A percentile compares a stretch with the other conserved stretches of the same genome.
Conservation (phyloP, 23 tunicate genomes). For the Halocynthia roretzi region DNA sequence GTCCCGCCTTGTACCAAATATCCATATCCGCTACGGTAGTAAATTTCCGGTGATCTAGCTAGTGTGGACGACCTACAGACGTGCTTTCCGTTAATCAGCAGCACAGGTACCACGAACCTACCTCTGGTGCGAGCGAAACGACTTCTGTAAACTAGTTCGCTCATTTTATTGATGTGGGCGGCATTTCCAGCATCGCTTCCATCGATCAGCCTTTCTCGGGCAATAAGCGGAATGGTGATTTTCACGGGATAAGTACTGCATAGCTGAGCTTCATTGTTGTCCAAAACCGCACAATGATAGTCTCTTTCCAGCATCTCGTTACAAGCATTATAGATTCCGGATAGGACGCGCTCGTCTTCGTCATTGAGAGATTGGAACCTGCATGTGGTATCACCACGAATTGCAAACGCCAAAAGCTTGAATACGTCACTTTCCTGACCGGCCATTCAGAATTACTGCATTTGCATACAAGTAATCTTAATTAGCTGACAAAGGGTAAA, state of each 20-base stretch:
- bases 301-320: conserved; percentile 44
- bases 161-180: conserved; percentile 8
- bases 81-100: conserved; percentile 55
- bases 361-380: background rate
- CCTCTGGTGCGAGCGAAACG: conserved; percentile 81
- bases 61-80: conserved; percentile 87
- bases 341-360: background rate
- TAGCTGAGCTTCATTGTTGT: conserved; percentile 47
- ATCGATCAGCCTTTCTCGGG: background rate
- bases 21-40: conserved; percentile 24
- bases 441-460: conserved; percentile 14
- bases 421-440: conserved; percentile 44
- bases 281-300: conserved; percentile 53
- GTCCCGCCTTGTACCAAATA: conserved; percentile 22
- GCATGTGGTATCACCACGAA: conserved; percentile 4
- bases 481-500: too few species aligned
- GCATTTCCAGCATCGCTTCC: conserved; percentile 6
- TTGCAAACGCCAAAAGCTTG: conserved; percentile 36
- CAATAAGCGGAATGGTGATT: conserved; percentile 45
- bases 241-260: conserved; percentile 80
- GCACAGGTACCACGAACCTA: conserved; percentile 80
- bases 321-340: conserved; percentile 23
- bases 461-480: too few species aligned
- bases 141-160: conserved; percentile 40
- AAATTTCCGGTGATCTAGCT: conserved; percentile 85